Percentiles rank a stretch among this genome's conserved stretches.
phyloP scores from a whole-genome alignment of 2,113 vertebrate species.

The Phyllostomus discolor region DNA sequence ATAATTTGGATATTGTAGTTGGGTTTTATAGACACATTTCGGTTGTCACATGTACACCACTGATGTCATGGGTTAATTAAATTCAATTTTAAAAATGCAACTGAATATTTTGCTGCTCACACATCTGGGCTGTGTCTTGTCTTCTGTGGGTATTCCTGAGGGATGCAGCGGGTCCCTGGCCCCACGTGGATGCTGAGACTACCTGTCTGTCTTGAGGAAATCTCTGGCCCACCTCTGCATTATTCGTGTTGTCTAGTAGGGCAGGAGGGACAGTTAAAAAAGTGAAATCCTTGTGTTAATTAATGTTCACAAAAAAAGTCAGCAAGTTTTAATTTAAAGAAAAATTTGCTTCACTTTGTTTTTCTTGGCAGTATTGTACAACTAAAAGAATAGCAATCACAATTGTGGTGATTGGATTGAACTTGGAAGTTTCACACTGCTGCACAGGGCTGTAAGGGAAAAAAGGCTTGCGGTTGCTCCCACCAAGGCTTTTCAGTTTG shows the following conservation, averaged over 20 bases:
- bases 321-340: background rate
- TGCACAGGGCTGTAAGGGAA: fast-evolving
- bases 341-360: background rate
- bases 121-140: background rate
- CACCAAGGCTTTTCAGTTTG: background rate
- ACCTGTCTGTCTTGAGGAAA: background rate
- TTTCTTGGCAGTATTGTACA: background rate
- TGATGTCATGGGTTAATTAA: background rate
- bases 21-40: background rate
- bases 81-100: background rate
- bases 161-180: background rate
- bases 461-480: background rate
- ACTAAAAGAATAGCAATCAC: background rate
- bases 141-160: background rate
- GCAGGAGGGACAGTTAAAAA: background rate
- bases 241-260: background rate
- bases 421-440: background rate
- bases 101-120: background rate
- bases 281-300: background rate
- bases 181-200: background rate
- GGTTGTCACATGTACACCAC: background rate
- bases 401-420: background rate
- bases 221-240: background rate
- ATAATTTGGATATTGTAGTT: background rate
- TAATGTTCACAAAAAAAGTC: background rate